These are phyloP conservation scores for Ammodytes dubius DNA, from an alignment of 2,113 vertebrate genomes.

Conservation along the genomic window DNA sequence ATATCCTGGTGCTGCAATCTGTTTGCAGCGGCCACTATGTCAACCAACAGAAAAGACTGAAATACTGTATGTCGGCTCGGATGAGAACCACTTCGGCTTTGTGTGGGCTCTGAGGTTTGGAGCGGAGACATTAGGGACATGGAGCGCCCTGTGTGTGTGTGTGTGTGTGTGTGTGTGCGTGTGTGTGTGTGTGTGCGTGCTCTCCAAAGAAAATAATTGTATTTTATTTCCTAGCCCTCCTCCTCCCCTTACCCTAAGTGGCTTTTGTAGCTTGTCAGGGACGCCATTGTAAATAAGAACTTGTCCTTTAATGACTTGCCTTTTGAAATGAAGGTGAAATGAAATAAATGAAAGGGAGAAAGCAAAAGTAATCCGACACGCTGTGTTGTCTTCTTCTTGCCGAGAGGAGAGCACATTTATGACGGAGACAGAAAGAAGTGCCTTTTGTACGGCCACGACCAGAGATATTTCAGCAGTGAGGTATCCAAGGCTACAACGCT, in stretches of 20 bases:
- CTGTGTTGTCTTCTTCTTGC: conserved; percentile 14
- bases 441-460: conserved; percentile 9
- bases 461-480: not conserved
- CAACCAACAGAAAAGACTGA: conserved; percentile 60
- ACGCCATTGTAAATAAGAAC: too few species aligned
- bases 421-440: not conserved
- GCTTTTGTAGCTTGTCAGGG: too few species aligned
- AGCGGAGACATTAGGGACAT: conserved; percentile 53
- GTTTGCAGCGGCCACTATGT: conserved; percentile 56
- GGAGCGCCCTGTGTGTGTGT: conserved; percentile 3
- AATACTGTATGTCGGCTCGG: conserved; percentile 52
- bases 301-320: too few species aligned
- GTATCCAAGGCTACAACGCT: not conserved
- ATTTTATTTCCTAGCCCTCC: too few species aligned
- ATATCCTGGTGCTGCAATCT: conserved; percentile 56
- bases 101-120: conserved; percentile 51
- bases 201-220: too few species aligned
- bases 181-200: conserved; percentile 1
- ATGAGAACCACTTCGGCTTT: conserved; percentile 42
- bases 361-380: conserved; percentile 12
- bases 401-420: conserved; percentile 25
- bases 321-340: too few species aligned
- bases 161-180: not conserved
- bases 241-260: too few species aligned
- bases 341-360: not conserved